A percentile compares a stretch with the other conserved stretches of the same genome.
Conservation (phyloP, 2,888 invertebrate genomes). For the Ormyrus thymus region DNA sequence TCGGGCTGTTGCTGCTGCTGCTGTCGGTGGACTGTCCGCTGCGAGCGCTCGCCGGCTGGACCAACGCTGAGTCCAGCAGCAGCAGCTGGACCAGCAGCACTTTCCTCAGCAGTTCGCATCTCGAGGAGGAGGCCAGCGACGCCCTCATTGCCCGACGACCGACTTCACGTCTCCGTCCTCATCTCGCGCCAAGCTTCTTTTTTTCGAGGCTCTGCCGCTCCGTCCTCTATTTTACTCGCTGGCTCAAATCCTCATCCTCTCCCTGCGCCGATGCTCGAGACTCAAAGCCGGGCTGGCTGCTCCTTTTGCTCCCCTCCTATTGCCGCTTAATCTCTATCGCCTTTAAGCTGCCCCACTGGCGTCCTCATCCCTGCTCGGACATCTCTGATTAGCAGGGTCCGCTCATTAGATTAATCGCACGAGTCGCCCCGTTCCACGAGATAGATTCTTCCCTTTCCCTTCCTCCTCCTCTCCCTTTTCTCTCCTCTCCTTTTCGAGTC, state of each 20-base stretch:
- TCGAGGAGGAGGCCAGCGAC: conserved; percentile 65
- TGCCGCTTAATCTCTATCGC: neutral
- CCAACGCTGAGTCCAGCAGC: conserved; percentile 40
- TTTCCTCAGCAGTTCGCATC: conserved; percentile 63
- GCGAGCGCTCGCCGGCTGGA: conserved; percentile 58
- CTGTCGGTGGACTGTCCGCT: too few relatives aligned
- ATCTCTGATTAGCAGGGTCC: conserved; percentile 11
- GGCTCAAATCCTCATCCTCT: neutral
- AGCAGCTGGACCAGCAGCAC: conserved; percentile 64
- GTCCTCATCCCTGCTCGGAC: neutral
- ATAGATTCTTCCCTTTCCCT: conserved; percentile 14
- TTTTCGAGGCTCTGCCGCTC: neutral
- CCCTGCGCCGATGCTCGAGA: neutral
- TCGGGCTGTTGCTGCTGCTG: neutral
- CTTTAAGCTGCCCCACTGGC: neutral
- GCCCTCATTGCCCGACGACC: conserved; percentile 59
- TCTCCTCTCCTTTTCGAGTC: neutral
- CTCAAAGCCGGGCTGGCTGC: neutral
- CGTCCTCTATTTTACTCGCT: neutral
- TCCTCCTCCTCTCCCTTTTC: neutral
- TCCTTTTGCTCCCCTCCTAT: neutral
- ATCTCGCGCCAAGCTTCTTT: neutral
- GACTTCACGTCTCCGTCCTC: conserved; percentile 47
- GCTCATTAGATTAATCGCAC: conserved; percentile 41
- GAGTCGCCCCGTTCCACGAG: neutral